A percentile compares a stretch with the other conserved stretches of the same genome.
These are phyloP conservation scores for Stylophora pistillata DNA, from an alignment of 64 coral and sea anemone genomes.

Conservation along the genomic window DNA sequence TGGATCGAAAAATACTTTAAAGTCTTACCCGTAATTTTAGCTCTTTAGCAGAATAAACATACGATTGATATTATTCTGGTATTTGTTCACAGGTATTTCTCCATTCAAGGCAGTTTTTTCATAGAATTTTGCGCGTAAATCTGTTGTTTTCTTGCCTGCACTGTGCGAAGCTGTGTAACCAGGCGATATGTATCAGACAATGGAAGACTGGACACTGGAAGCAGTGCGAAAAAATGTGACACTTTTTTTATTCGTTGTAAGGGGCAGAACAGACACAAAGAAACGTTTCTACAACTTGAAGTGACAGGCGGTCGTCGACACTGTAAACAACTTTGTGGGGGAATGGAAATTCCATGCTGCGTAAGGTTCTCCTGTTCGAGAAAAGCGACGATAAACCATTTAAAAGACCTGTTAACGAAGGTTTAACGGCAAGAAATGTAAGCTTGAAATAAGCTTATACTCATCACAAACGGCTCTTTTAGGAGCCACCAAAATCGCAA, in stretches of 20 bases:
- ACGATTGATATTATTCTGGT: slow-evolving; percentile 25
- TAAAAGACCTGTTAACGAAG: too few species aligned
- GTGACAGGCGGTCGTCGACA: too few species aligned
- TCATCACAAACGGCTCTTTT: too few species aligned
- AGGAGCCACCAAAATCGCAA: too few species aligned
- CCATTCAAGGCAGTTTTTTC: slow-evolving; percentile 34
- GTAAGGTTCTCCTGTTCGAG: too few species aligned
- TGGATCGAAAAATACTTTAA: slow-evolving; percentile 25
- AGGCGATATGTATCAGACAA: slow-evolving; percentile 9
- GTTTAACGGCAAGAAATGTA: too few species aligned
- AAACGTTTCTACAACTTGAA: slow-evolving; percentile 2
- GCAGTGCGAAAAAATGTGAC: slow-evolving; percentile 7
- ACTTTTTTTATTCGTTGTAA: neutral
- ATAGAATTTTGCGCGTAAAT: slow-evolving; percentile 31
- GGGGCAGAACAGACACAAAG: slow-evolving; percentile 25
- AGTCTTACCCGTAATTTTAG: slow-evolving; percentile 32
- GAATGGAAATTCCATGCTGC: too few species aligned
- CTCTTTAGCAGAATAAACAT: slow-evolving; percentile 36
- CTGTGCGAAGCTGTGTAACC: slow-evolving; percentile 15
- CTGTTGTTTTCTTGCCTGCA: slow-evolving; percentile 23
- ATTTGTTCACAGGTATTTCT: slow-evolving; percentile 33
- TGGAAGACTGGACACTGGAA: slow-evolving; percentile 1
- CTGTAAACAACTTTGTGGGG: too few species aligned
- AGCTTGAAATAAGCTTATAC: too few species aligned
- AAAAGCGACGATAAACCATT: too few species aligned